phyloP scores from a whole-genome alignment of 1,140 invertebrate genomes.

The Drosophila tani region DNA sequence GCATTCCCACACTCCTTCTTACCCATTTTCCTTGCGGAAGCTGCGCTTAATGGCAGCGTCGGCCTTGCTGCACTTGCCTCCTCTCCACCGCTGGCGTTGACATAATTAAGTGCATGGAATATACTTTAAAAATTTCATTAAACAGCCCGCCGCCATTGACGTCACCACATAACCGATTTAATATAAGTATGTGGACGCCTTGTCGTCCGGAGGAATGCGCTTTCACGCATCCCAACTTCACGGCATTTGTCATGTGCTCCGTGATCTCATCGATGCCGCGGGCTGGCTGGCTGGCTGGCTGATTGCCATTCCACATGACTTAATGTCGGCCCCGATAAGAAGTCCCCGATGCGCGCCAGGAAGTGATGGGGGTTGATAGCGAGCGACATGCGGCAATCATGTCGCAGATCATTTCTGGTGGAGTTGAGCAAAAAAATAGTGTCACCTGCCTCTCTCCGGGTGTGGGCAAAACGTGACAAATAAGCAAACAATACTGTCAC shows the following conservation, averaged over 20 bases:
- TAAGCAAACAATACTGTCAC: constrained; percentile 7
- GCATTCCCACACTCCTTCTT: constrained; percentile 25
- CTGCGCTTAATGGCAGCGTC: constrained; percentile 48
- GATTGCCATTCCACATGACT: constrained; percentile 47
- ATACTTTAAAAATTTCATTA: constrained; percentile 78
- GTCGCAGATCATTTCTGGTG: constrained; percentile 26
- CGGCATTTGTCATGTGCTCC: constrained; percentile 31
- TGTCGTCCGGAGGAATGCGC: constrained; percentile 26
- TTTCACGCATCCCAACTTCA: constrained; percentile 12
- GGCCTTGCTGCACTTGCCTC: constrained; percentile 30
- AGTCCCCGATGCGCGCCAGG: not conserved
- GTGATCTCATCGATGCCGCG: constrained; percentile 43
- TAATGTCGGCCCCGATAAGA: constrained; percentile 35
- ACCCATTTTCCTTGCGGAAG: constrained; percentile 42
- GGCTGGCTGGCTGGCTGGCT: constrained; percentile 5
- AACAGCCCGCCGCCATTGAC: constrained; percentile 52
- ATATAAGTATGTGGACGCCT: constrained; percentile 23
- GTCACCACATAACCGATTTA: constrained; percentile 48
- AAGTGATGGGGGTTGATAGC: constrained; percentile 32
- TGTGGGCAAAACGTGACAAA: constrained; percentile 12
- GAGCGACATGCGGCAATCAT: constrained; percentile 40
- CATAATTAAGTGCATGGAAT: constrained; percentile 79
- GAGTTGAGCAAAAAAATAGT: constrained; percentile 14
- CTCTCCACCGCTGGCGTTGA: constrained; percentile 43
- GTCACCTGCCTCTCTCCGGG: not conserved